Evolutionary conservation across 2,888 invertebrate species (phyloP), one percentile per base, ranked within the genome.

Genomic region (Platerodrilus igneus): DNA sequence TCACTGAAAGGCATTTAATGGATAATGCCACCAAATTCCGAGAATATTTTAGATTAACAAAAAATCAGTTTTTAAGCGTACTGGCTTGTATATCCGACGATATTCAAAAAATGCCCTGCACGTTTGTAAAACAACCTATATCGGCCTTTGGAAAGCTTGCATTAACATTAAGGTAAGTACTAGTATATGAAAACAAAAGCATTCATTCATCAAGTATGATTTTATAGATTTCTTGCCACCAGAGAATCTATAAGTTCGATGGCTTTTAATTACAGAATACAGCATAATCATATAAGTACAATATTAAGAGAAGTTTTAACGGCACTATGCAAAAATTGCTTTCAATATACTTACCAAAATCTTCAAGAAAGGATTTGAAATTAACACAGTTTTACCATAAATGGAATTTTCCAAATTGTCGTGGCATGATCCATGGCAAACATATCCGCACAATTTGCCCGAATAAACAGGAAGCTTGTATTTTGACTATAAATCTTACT

Each of bases 381-480:
- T 2, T 8, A 16, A 16, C 17, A n/a, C 10, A 30, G 17, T 13
- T 15, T 28, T 28, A 16, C 8, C 7, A 28, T 2, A 28, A 16
- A 17, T 28, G 18, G 30, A 6, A 18, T 19, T 30, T 30, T 10
- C 30, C 17, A 19, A 30, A 18, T 30, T 30, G 18, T n/a, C n/a
- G n/a, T n/a, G n/a, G 30, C 11, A 11, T 8, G 16, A 30, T 9
- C 7, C 19, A 30, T 10, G 30, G 30, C n/a, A n/a, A 30, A 30
- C 28, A 30, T 10, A 17, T 17, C n/a, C 28, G n/a, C 10, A n/a
- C 17, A 5, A 17, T 28, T 28, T 28, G 28, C 9, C 10, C 28
- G 7, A 28, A 28, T 8, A 28, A n/a, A 30, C 30, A 30, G 19
- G 19, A 30, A 30, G 5, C 11, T 7, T 30, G 10, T 30, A 30